Evolutionary conservation across 1,140 invertebrate species (phyloP).

Genomic region (Zaprionus inermis): DNA sequence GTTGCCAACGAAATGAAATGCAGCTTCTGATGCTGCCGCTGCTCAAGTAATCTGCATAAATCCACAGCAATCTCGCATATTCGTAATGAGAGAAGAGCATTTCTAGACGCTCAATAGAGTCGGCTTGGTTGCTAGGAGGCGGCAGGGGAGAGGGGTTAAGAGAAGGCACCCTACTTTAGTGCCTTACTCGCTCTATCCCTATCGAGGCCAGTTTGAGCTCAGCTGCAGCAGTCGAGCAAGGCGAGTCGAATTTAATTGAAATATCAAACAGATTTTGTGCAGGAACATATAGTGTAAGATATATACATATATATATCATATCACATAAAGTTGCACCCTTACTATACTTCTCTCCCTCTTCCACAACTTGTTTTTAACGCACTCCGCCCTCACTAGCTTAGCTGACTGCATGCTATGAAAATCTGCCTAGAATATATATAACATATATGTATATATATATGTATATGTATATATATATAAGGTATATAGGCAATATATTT

Average conservation of each 20-base stretch:
- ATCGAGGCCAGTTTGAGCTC: too few relatives aligned
- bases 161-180: neutral
- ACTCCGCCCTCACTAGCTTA: too few relatives aligned
- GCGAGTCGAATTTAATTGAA: neutral
- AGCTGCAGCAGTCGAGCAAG: too few relatives aligned
- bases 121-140: neutral
- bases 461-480: too few relatives aligned
- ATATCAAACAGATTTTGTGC: neutral
- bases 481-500: neutral
- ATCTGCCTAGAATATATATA: too few relatives aligned
- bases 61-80: slow-evolving; percentile 31
- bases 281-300: too few relatives aligned
- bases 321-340: too few relatives aligned
- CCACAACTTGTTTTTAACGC: neutral
- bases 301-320: neutral
- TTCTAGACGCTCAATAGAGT: slow-evolving; percentile 1
- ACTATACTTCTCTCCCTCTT: neutral
- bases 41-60: slow-evolving; percentile 69
- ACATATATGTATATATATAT: too few relatives aligned
- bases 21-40: slow-evolving; percentile 34
- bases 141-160: neutral
- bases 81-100: slow-evolving; percentile 5
- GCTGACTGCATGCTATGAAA: too few relatives aligned
- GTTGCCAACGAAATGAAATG: slow-evolving; percentile 70
- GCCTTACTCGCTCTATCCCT: neutral